phyloP scores from a whole-genome alignment of 2,888 invertebrate species.

The Dynastes hyllus region DNA sequence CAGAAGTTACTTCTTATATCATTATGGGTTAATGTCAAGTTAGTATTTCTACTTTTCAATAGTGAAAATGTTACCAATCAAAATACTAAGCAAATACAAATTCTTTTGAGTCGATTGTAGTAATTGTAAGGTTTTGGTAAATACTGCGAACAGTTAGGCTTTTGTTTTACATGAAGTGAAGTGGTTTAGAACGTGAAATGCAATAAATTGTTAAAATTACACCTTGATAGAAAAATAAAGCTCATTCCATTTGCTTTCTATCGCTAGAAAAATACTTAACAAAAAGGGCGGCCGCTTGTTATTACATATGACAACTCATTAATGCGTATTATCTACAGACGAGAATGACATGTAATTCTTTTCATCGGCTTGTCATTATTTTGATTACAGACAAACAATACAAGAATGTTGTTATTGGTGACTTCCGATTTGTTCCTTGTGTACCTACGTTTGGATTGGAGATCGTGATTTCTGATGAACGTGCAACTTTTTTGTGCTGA shows the following conservation, averaged over 20 bases:
- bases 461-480: slow-evolving; percentile 38
- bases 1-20: no score
- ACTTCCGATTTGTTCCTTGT: slow-evolving; percentile 50
- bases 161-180: no score
- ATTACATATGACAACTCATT: slow-evolving; percentile 42
- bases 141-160: no score
- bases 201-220: no score
- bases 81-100: no score
- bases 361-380: slow-evolving; percentile 34
- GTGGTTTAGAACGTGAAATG: no score
- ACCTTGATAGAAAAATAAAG: no score
- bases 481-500: slow-evolving; percentile 34
- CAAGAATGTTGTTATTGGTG: slow-evolving; percentile 42
- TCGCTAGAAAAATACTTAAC: background rate
- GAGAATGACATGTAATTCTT: slow-evolving; percentile 25
- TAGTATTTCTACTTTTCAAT: no score
- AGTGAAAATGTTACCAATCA: no score
- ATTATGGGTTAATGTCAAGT: no score
- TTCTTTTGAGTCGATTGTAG: no score
- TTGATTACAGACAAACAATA: slow-evolving; percentile 51
- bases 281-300: slow-evolving; percentile 11
- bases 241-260: background rate
- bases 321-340: slow-evolving; percentile 38
- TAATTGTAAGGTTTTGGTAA: no score
- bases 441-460: slow-evolving; percentile 14